Evolutionary conservation across 1,140 invertebrate species (phyloP), one percentile per base, ranked within the genome.

Genomic region (Drosophila setifemur): DNA sequence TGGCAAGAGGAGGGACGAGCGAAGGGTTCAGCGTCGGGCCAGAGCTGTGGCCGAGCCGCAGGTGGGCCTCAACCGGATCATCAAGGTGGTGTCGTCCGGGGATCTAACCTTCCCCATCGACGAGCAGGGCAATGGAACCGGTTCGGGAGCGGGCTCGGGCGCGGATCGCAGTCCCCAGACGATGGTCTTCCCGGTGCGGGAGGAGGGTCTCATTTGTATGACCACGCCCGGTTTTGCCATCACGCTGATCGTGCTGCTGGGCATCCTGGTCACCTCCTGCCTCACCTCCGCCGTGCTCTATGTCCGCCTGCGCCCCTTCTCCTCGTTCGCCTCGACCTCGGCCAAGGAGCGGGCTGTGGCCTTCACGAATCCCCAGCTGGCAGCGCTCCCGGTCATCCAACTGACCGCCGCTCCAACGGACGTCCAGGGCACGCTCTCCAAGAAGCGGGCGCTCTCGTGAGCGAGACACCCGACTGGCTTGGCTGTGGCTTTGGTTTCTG

Each of bases 181-280:
- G 0, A 93, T 96, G 90, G 93, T 95, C 1, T 94, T 95, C 75
- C 94, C 95, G 2, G 91, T 91, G 16, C 82, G 91, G 57, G 91
- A 91, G 69, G 93, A 94, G 85, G 93, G 94, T 11, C 91, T 96
- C 64, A 96, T 98, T 50, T 98, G 97, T 90, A 97, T 98, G 96
- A 97, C 96, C 1, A 97, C 96, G 1, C 95, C 96, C 8, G 96
- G 96, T 0, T 97, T 98, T 88, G 95, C 96, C 26, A 94, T 96
- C 4, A 96, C 96, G 5, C 91, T 98, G 5, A 93, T 97, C 25
- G 92, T 97, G 8, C 92, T 98, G 2, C 91, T 97, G 21, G 94
- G 93, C 37, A 95, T 97, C 35, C 91, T 98, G 40, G 91, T 97
- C 14, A 94, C 94, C 35, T 97, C 96, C 2, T 97, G 96, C 83